These are phyloP conservation scores for Heliothis virescens DNA, from an alignment of 1,140 invertebrate genomes.

Conservation along the genomic window DNA sequence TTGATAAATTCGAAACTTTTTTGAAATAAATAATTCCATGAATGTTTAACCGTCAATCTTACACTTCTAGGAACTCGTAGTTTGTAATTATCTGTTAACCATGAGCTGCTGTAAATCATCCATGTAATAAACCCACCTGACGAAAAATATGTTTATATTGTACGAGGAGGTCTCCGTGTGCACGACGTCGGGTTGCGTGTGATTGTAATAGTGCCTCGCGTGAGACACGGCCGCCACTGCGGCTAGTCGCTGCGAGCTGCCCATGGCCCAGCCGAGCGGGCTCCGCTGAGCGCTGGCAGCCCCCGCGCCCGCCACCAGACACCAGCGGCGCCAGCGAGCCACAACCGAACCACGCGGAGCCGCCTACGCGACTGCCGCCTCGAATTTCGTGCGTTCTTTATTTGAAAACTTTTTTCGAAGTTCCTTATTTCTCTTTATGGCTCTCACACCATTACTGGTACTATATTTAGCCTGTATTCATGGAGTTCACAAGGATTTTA, in stretches of 20 bases:
- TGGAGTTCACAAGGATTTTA: constrained; percentile 49
- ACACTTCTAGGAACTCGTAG: no score
- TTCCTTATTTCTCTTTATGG: constrained; percentile 25
- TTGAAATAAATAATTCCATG: no score
- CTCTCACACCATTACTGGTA: constrained; percentile 6
- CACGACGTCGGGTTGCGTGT: constrained; percentile 67
- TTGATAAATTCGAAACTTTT: no score
- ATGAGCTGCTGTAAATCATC: background rate
- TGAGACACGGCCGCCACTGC: constrained; percentile 80
- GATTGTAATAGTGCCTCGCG: constrained; percentile 76
- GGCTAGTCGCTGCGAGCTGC: constrained; percentile 79
- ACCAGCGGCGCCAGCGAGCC: constrained; percentile 75
- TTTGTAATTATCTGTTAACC: no score
- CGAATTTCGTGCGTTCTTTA: constrained; percentile 29
- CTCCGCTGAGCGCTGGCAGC: constrained; percentile 75
- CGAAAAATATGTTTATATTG: constrained; percentile 80
- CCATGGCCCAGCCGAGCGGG: constrained; percentile 83
- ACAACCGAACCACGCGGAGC: constrained; percentile 72
- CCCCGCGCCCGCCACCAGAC: constrained; percentile 72
- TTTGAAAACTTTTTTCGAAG: constrained; percentile 9
- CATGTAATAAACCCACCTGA: constrained; percentile 70
- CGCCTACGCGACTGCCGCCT: constrained; percentile 67
- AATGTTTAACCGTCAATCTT: background rate
- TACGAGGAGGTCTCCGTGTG: constrained; percentile 71
- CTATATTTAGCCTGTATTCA: constrained; percentile 59